These are phyloP conservation scores for Vandiemenella viatica DNA, from an alignment of 2,888 invertebrate species.

Conservation along the genomic window DNA sequence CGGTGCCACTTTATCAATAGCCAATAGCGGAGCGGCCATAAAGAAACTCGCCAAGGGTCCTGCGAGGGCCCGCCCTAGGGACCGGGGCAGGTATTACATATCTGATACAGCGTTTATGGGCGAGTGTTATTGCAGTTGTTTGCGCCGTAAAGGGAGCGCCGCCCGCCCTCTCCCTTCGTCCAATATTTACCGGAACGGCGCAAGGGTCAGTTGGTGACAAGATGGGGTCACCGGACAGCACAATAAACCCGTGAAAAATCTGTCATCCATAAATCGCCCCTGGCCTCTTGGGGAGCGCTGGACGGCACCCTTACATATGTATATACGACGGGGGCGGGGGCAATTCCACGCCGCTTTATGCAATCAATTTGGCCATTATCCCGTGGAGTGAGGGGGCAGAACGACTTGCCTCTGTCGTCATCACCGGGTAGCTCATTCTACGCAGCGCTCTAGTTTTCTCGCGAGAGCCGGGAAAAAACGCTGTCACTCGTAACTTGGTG, in stretches of 20 bases:
- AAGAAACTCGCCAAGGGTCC: not conserved
- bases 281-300: not conserved
- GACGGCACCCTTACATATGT: not conserved
- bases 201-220: slow-evolving; percentile 8
- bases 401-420: no score
- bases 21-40: not conserved
- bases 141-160: slow-evolving; percentile 8
- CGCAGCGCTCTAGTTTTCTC: no score
- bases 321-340: not conserved
- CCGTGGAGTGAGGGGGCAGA: no score
- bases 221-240: slow-evolving; percentile 9
- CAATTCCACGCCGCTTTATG: slow-evolving; percentile 10
- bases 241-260: slow-evolving; percentile 6
- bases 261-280: slow-evolving; percentile 8
- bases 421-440: no score
- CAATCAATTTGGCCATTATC: slow-evolving; percentile 16
- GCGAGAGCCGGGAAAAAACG: no score
- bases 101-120: not conserved
- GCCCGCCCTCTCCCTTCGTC: slow-evolving; percentile 7
- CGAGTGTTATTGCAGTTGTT: slow-evolving; percentile 4
- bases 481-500: no score
- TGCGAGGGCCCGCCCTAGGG: not conserved
- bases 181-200: slow-evolving; percentile 8
- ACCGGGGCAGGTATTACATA: not conserved
- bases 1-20: not conserved